A percentile compares a stretch with the other conserved stretches of the same genome.
phyloP scores from a whole-genome alignment of 1,140 invertebrate species.

The Zaprionus inermis region DNA sequence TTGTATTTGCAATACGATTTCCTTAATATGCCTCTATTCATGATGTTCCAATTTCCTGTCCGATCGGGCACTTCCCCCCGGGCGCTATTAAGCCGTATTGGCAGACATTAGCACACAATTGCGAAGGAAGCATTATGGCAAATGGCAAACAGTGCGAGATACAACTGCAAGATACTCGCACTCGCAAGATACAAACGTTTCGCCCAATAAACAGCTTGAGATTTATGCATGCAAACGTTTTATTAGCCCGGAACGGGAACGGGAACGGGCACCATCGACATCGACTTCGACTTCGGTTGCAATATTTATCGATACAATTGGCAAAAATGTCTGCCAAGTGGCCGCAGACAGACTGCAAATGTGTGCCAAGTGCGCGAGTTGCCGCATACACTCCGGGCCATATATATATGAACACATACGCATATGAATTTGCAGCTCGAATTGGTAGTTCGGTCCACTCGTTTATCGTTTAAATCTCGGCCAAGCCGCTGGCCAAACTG shows the following conservation, averaged over 20 bases:
- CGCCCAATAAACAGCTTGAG: slow-evolving; percentile 54
- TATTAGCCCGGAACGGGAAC: slow-evolving; percentile 56
- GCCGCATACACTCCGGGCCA: not conserved
- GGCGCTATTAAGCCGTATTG: slow-evolving; percentile 28
- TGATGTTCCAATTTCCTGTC: slow-evolving; percentile 19
- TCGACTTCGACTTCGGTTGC: slow-evolving; percentile 22
- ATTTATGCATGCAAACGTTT: slow-evolving; percentile 66
- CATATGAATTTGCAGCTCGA: slow-evolving; percentile 15
- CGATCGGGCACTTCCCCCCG: not conserved
- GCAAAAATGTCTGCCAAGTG: slow-evolving; percentile 48
- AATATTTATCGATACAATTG: slow-evolving; percentile 68
- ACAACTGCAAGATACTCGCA: slow-evolving; percentile 13
- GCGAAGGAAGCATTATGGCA: slow-evolving; percentile 29
- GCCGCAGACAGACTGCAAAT: slow-evolving; percentile 36
- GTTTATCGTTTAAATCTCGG: slow-evolving; percentile 45
- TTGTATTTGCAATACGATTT: not conserved
- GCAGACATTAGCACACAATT: slow-evolving; percentile 42
- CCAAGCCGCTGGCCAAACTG: slow-evolving; percentile 25
- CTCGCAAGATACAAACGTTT: slow-evolving; percentile 12
- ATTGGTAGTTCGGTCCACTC: slow-evolving; percentile 46
- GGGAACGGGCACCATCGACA: no score
- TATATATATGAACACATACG: not conserved
- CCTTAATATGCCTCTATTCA: not conserved
- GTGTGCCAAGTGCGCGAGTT: slow-evolving; percentile 49
- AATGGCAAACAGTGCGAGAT: slow-evolving; percentile 34